phyloP scores from a whole-genome alignment of 2,113 vertebrate genomes.

The Phylloscopus trochiloides region DNA sequence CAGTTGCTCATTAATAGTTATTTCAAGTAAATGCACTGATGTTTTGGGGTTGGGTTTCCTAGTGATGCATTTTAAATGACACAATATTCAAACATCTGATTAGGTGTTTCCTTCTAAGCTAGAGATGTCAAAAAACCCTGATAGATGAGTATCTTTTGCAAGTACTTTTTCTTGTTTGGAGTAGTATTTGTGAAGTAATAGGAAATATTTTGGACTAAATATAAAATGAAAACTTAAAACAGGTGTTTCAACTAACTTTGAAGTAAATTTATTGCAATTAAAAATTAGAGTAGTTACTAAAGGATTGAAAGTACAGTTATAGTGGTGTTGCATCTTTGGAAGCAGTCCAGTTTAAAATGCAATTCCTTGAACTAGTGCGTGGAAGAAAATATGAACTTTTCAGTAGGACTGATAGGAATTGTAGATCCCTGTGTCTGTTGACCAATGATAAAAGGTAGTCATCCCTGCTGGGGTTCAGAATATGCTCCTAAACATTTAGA shows the following conservation, averaged over 20 bases:
- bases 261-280: background rate
- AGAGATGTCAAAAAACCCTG: background rate
- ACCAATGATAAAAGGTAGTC: background rate
- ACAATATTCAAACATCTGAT: background rate
- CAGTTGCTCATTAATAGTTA: background rate
- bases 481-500: background rate
- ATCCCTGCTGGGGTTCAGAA: background rate
- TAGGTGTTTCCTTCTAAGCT: conserved; percentile 20
- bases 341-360: background rate
- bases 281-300: conserved; percentile 35
- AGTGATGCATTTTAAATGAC: background rate
- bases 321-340: background rate
- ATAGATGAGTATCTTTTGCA: background rate
- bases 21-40: conserved; percentile 26
- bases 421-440: background rate
- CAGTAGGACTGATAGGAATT: background rate
- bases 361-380: background rate
- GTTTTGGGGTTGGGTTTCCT: background rate
- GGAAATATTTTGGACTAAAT: conserved; percentile 11
- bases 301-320: background rate
- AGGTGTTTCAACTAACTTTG: background rate
- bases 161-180: conserved; percentile 22
- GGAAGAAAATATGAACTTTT: background rate
- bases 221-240: background rate
- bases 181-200: conserved; percentile 44